Conservation (phyloP, 2,113 vertebrate species). For the Talpa occidentalis region DNA sequence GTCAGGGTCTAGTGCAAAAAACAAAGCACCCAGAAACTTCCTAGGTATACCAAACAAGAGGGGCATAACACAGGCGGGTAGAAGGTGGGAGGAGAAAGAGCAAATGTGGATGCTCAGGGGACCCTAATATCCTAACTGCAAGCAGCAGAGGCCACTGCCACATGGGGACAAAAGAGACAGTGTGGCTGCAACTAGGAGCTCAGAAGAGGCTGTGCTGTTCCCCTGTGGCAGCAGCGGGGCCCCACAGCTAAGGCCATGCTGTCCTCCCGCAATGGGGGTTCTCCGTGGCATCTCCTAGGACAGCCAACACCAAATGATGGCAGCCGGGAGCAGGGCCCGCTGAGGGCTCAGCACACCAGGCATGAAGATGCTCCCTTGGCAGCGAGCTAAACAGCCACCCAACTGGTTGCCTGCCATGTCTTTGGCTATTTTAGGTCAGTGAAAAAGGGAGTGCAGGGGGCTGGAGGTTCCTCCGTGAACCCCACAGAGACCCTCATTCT, state of each 20-base stretch:
- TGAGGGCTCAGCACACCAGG: neutral
- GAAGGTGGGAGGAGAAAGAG: neutral
- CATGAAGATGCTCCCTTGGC: no score
- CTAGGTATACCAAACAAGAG: rapidly evolving
- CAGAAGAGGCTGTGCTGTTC: neutral
- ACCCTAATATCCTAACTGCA: rapidly evolving
- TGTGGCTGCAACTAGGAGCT: neutral
- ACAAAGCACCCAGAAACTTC: neutral
- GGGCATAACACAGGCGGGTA: neutral
- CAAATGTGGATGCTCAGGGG: rapidly evolving
- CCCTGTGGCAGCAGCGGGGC: neutral
- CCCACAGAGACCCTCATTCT: neutral
- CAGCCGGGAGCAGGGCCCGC: neutral
- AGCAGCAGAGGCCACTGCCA: no score
- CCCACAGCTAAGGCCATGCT: neutral
- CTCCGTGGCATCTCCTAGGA: neutral
- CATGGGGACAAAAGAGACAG: neutral
- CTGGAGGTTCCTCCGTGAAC: no score
- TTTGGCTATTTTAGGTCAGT: neutral
- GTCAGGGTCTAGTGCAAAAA: neutral
- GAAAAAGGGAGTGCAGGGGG: no score
- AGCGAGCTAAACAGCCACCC: neutral
- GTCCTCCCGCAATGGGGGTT: no score
- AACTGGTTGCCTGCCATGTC: neutral
- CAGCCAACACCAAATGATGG: neutral